phyloP scores from a whole-genome alignment of 2,113 vertebrate genomes.

The Xiphophorus hellerii region DNA sequence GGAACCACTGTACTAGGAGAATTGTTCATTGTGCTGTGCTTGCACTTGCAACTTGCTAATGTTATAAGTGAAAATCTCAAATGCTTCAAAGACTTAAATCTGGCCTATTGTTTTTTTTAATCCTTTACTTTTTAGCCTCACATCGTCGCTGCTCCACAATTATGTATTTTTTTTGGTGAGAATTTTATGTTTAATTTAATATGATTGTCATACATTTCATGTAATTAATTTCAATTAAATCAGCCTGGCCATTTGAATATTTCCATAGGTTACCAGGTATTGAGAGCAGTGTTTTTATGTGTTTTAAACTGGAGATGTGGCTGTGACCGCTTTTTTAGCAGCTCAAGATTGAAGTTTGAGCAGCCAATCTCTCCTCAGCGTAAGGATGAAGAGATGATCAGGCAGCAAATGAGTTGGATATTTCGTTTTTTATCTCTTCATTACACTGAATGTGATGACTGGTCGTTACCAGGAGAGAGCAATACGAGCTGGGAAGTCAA shows the following conservation, averaged over 20 bases:
- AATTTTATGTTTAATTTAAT: background rate
- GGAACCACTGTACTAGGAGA: no score
- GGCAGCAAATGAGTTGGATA: conserved; percentile 45
- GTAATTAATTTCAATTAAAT: background rate
- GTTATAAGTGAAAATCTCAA: no score
- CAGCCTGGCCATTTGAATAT: no score
- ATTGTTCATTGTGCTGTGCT: no score
- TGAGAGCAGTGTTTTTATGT: background rate
- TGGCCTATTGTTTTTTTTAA: no score
- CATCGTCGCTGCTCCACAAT: background rate
- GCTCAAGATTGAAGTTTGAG: background rate
- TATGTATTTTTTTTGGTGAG: background rate
- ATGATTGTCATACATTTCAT: background rate
- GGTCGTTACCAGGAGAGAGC: conserved; percentile 17
- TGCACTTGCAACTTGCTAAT: no score
- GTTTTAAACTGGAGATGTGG: background rate
- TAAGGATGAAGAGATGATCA: conserved; percentile 28
- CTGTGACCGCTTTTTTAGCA: background rate
- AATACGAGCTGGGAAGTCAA: conserved; percentile 33
- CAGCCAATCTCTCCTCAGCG: background rate
- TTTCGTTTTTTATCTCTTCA: conserved; percentile 9
- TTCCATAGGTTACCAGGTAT: background rate
- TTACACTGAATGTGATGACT: conserved; percentile 14
- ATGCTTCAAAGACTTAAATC: no score
- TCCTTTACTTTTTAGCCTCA: no score